Conservation (phyloP, 2,113 vertebrate species). For the Benitochromis conjunctus region DNA sequence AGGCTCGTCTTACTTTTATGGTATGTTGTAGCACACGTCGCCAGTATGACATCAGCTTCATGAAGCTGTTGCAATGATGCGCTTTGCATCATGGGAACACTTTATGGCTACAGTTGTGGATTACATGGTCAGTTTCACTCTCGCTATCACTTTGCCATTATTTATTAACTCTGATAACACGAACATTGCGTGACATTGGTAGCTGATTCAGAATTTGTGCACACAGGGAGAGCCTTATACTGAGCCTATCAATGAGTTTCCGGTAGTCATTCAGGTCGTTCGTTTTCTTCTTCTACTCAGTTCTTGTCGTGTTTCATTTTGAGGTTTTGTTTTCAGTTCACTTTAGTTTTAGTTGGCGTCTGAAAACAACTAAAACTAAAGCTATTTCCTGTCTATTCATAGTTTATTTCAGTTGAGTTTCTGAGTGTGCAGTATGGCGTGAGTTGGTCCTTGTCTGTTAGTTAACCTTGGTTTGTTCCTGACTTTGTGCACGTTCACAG, state of each 20-base stretch:
- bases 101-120: neutral
- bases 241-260: neutral
- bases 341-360: neutral
- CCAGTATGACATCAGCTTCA: no score
- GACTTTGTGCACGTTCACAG: neutral
- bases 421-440: neutral
- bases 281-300: neutral
- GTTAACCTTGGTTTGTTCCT: neutral
- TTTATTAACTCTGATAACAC: neutral
- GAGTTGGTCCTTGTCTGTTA: neutral
- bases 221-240: neutral
- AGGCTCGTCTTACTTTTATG: neutral
- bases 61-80: neutral
- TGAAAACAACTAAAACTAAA: neutral
- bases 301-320: neutral
- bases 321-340: neutral
- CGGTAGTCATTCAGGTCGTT: neutral
- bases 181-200: neutral
- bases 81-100: neutral
- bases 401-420: neutral
- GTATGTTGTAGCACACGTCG: neutral
- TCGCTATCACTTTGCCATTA: neutral
- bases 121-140: no score
- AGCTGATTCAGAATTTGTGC: neutral
- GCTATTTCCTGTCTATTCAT: fast-evolving